Percentiles rank a stretch among this genome's conserved stretches.
phyloP scores from a whole-genome alignment of 2,888 invertebrate genomes.

The Tridacna gigas region DNA sequence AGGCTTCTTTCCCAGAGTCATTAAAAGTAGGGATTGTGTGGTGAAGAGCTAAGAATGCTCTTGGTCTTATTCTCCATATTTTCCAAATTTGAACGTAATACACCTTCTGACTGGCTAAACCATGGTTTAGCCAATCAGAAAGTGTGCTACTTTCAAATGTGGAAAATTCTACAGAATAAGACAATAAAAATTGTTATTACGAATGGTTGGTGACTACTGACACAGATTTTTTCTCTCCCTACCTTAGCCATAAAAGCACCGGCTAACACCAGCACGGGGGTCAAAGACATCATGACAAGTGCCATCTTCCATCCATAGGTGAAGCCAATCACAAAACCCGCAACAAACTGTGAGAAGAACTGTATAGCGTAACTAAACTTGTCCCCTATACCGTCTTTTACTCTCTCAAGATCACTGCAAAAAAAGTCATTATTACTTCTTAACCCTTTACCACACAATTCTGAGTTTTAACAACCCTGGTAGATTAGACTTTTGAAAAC shows the following conservation, averaged over 20 bases:
- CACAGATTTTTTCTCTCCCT: constrained; percentile 17
- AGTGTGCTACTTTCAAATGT: no score
- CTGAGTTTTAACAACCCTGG: no score
- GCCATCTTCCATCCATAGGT: constrained; percentile 87
- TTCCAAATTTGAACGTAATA: no score
- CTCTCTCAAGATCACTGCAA: constrained; percentile 86
- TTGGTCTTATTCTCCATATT: no score
- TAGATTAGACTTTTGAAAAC: no score
- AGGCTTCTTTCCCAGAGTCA: no score
- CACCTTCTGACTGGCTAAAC: no score
- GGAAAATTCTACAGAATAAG: not conserved
- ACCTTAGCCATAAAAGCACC: constrained; percentile 77
- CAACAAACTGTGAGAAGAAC: constrained; percentile 84
- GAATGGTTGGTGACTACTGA: no score
- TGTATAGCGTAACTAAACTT: constrained; percentile 86
- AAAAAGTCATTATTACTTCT: no score
- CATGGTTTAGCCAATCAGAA: no score
- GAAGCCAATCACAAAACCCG: constrained; percentile 86
- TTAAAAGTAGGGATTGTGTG: no score
- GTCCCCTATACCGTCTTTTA: constrained; percentile 86
- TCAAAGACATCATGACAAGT: constrained; percentile 86
- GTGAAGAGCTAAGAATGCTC: not conserved
- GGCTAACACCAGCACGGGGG: constrained; percentile 85
- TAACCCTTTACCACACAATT: no score
- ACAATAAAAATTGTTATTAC: not conserved